Evolutionary conservation across 1,140 invertebrate species (phyloP), one percentile per base, ranked within the genome.

Genomic region (Heliconius melpomene): DNA sequence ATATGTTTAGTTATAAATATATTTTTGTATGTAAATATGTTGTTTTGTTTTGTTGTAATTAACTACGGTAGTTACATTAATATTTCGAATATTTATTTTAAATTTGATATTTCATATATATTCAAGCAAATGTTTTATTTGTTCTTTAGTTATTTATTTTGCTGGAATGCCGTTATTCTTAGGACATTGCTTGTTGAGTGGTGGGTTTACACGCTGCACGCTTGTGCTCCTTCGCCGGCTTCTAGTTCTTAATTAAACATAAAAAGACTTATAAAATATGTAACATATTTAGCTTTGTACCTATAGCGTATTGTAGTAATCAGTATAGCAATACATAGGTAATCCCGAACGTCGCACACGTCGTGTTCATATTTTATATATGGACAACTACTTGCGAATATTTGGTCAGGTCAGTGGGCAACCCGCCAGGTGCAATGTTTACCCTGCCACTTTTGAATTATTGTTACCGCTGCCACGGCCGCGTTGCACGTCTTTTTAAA

Each of bases 341-440:
- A 72, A 13, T 72, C 36, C n/a, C 36, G 9, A 72, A 13, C 32
- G 16, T 29, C 18, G 32, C 11, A 7, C 7, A 7, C 11, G 71
- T 40, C 71, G 32, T 72, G 32, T 72, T 72, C 71, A 72, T 72
- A 40, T 72, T 72, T 72, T 72, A 72, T 72, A 40, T 72, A 72
- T 7, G 32, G 71, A n/a, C 32, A 36, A 71, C 6, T 71, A 26
- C 70, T 72, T 72, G 71, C 36, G 71, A 38, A 72, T 72, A 72
- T 72, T 72, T n/a, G 71, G 71, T 72, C 32, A 40, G 71, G 71
- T 72, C 71, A 72, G 71, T 72, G 71, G 71, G 71, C 71, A 72
- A 38, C 36, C 32, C 71, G 71, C 71, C 71, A 72, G 71, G 71
- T 72, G 71, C 71, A 72, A 72, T 72, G 71, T 72, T 72, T 72